Conservation (phyloP, 2,888 invertebrate species). For the Ormyrus rosae region DNA sequence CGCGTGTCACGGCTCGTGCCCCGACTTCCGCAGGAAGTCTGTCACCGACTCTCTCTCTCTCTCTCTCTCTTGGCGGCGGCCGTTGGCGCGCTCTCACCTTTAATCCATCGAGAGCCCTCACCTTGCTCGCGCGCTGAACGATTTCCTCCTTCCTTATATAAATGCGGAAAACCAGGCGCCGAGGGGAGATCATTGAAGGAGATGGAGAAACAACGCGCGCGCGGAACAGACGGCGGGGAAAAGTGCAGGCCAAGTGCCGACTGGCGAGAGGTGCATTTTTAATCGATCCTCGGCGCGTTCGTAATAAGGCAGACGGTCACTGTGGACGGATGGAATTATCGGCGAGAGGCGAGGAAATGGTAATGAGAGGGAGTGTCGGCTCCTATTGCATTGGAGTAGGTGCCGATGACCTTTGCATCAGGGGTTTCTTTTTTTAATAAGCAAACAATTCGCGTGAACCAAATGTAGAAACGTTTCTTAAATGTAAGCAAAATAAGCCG, state of each 20-base stretch:
- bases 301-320: too few relatives aligned
- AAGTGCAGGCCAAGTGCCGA: not conserved
- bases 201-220: constrained; percentile 6
- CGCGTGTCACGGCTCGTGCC: constrained; percentile 49
- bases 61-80: constrained; percentile 4
- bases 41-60: constrained; percentile 46
- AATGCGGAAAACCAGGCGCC: constrained; percentile 31
- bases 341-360: too few relatives aligned
- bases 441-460: too few relatives aligned
- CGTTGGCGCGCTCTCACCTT: constrained; percentile 3
- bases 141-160: constrained; percentile 41
- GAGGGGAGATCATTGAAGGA: constrained; percentile 39
- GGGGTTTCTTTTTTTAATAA: too few relatives aligned
- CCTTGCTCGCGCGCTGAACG: not conserved
- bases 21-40: constrained; percentile 57
- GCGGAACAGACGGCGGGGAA: not conserved
- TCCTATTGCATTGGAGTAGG: too few relatives aligned
- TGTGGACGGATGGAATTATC: too few relatives aligned
- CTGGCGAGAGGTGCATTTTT: constrained; percentile 32
- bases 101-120: constrained; percentile 17
- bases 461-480: too few relatives aligned
- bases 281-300: not conserved
- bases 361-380: too few relatives aligned
- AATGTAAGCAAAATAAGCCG: too few relatives aligned
- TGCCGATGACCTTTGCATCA: too few relatives aligned